phyloP scores from a whole-genome alignment of 2,888 invertebrate genomes.

The Amphipyra berbera region DNA sequence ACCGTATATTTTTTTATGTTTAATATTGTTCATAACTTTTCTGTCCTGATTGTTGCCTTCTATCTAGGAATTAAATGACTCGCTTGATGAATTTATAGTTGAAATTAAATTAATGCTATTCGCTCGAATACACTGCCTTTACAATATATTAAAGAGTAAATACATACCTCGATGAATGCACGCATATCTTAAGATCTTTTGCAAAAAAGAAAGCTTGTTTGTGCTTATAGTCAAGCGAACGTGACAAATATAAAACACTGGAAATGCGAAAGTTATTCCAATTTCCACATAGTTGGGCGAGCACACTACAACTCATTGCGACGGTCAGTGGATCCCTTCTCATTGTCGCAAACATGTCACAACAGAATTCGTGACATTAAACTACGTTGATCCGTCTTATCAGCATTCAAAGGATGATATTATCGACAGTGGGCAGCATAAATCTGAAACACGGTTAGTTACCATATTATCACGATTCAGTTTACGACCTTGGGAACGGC shows the following conservation, averaged over 20 bases:
- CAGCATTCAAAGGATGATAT: slow-evolving; percentile 79
- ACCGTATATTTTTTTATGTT: slow-evolving; percentile 64
- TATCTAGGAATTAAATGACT: slow-evolving; percentile 49
- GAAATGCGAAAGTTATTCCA: slow-evolving; percentile 59
- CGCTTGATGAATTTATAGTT: slow-evolving; percentile 40
- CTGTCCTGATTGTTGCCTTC: slow-evolving; percentile 40
- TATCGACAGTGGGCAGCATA: slow-evolving; percentile 71
- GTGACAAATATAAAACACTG: slow-evolving; percentile 52
- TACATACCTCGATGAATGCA: not conserved
- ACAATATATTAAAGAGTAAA: too few relatives aligned
- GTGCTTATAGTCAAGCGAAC: slow-evolving; percentile 28
- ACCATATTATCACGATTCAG: slow-evolving; percentile 77
- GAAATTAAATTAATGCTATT: slow-evolving; percentile 22
- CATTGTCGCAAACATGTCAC: slow-evolving; percentile 70
- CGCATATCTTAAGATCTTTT: slow-evolving; percentile 11
- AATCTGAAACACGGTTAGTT: slow-evolving; percentile 72
- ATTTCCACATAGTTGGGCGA: slow-evolving; percentile 58
- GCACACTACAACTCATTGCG: slow-evolving; percentile 52
- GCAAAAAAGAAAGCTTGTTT: slow-evolving; percentile 34
- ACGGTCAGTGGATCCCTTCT: slow-evolving; percentile 59
- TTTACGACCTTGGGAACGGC: slow-evolving; percentile 76
- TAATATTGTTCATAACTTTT: slow-evolving; percentile 65
- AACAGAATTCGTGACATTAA: slow-evolving; percentile 66
- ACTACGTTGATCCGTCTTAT: slow-evolving; percentile 65
- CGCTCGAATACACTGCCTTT: slow-evolving; percentile 10